Conservation (phyloP, 1,140 invertebrate species). For the Cotesia vestalis region DNA sequence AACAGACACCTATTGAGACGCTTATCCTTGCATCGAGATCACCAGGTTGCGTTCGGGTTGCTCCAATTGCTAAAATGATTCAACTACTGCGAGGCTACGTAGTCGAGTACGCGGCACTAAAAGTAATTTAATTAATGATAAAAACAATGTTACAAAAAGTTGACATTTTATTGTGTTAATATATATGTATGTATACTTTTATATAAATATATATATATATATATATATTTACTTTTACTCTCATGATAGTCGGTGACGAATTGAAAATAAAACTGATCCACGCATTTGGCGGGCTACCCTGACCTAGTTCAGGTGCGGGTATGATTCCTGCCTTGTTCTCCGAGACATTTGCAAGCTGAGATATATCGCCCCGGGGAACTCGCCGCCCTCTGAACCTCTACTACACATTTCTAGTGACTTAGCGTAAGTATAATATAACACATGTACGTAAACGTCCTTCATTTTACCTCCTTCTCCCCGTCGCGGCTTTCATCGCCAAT, state of each 20-base stretch:
- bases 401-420: slow-evolving; percentile 6
- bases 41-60: not conserved
- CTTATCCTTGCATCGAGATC: not conserved
- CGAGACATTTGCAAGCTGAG: slow-evolving; percentile 20
- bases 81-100: too few species aligned
- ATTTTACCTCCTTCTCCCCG: slow-evolving; percentile 19
- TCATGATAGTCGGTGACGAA: slow-evolving; percentile 27
- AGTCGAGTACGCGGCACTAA: too few species aligned
- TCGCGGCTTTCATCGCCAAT: slow-evolving; percentile 10
- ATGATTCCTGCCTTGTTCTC: slow-evolving; percentile 37
- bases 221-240: slow-evolving; percentile 6
- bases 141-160: not conserved
- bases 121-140: too few species aligned
- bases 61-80: too few species aligned
- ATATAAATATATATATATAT: not conserved
- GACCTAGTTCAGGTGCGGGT: slow-evolving; percentile 37
- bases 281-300: slow-evolving; percentile 43
- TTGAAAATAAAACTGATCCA: slow-evolving; percentile 42
- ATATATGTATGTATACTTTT: not conserved
- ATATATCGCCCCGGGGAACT: slow-evolving; percentile 28
- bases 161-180: not conserved
- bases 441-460: slow-evolving; percentile 13
- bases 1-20: slow-evolving; percentile 5
- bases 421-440: slow-evolving; percentile 1
- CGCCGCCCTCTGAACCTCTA: slow-evolving; percentile 7